These are phyloP conservation scores for Morpho deidamia DNA, from an alignment of 2,888 invertebrate genomes.

Conservation along the genomic window DNA sequence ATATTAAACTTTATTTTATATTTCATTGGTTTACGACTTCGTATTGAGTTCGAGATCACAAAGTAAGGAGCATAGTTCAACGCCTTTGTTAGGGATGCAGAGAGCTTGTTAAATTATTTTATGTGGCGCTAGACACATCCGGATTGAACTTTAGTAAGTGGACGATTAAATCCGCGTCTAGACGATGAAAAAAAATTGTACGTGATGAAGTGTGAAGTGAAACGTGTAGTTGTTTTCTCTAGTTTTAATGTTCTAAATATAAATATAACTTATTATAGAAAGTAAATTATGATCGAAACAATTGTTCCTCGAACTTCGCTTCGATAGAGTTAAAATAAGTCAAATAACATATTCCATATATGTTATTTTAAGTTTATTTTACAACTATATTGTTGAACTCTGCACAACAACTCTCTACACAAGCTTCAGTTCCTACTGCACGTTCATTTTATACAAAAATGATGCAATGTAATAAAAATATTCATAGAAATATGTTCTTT, in stretches of 20 bases:
- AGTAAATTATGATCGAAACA: no score
- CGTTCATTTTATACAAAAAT: no score
- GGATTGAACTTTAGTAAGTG: slow-evolving; percentile 49
- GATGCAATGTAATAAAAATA: no score
- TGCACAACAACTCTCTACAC: no score
- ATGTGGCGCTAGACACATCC: slow-evolving; percentile 49
- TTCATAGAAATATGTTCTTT: no score
- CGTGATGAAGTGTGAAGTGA: slow-evolving; percentile 1
- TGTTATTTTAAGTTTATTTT: no score
- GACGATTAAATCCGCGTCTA: slow-evolving; percentile 58
- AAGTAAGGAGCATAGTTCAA: slow-evolving; percentile 30
- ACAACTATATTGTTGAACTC: no score
- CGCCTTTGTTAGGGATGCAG: slow-evolving; percentile 44
- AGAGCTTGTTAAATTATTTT: slow-evolving; percentile 64
- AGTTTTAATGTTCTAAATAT: neutral
- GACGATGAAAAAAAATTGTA: slow-evolving; percentile 36
- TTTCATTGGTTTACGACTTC: neutral
- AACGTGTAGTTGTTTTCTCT: neutral
- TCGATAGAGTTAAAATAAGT: no score
- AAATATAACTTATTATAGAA: neutral
- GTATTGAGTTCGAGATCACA: neutral
- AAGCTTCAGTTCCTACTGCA: no score
- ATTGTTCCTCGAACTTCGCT: no score
- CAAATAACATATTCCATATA: no score
- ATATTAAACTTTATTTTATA: no score